Evolutionary conservation across 1,140 invertebrate species (phyloP).

Genomic region (Drosophila varians): DNA sequence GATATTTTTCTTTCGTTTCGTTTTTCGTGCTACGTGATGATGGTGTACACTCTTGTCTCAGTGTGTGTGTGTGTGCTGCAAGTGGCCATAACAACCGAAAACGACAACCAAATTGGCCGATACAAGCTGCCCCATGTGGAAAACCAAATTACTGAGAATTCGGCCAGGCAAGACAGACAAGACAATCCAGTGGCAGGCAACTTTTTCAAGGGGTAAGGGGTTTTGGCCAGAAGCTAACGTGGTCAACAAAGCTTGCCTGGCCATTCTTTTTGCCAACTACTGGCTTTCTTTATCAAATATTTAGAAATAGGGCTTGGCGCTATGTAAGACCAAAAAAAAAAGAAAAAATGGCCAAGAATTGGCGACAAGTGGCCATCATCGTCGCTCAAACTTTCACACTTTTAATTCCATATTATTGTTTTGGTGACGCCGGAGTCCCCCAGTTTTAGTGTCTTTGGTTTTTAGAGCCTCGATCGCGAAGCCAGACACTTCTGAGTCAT

Average conservation of each 20-base stretch:
- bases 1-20: constrained; percentile 50
- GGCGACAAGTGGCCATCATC: constrained; percentile 39
- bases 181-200: constrained; percentile 5
- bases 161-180: constrained; percentile 23
- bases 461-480: constrained; percentile 13
- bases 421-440: too few relatives aligned
- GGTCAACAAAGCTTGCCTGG: too few relatives aligned
- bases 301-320: too few relatives aligned
- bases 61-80: constrained; percentile 43
- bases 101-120: constrained; percentile 46
- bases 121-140: constrained; percentile 18
- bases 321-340: too few relatives aligned
- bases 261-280: background rate
- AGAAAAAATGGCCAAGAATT: too few relatives aligned
- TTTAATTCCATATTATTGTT: constrained; percentile 33
- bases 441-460: too few relatives aligned
- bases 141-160: constrained; percentile 41
- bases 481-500: constrained; percentile 46
- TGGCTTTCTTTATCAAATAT: too few relatives aligned
- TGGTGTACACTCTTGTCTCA: constrained; percentile 8
- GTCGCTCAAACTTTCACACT: constrained; percentile 34
- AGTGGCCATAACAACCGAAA: constrained; percentile 48
- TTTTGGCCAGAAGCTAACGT: background rate
- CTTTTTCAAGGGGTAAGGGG: constrained; percentile 30
- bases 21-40: constrained; percentile 16